Conservation (phyloP, 37 sponge, comb jelly and placozoan species). For the Amphimedon queenslandica region DNA sequence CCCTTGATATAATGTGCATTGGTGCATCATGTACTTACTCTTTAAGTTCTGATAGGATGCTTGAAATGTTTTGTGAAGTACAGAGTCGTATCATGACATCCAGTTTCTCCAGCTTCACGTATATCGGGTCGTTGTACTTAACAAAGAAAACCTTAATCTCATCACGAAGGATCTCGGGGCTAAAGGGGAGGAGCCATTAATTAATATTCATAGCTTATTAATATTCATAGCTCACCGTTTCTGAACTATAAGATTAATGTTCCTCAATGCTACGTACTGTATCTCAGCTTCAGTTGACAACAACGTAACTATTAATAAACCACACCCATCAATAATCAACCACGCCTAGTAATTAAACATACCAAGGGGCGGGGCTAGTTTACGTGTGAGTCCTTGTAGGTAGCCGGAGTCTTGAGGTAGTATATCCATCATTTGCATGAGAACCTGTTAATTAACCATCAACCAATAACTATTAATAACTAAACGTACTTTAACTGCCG, state of each 20-base stretch:
- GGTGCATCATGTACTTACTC: constrained; percentile 87
- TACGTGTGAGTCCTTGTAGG: constrained; percentile 62
- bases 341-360: not conserved
- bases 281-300: constrained; percentile 96
- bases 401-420: constrained; percentile 62
- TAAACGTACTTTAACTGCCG: constrained; percentile 81
- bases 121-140: constrained; percentile 99
- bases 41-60: constrained; percentile 94
- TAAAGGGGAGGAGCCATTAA: constrained; percentile 9
- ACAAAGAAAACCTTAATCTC: constrained; percentile 99
- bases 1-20: too few relatives aligned
- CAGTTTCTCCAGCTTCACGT: constrained; percentile 98
- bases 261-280: constrained; percentile 97
- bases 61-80: constrained; percentile 80
- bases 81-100: constrained; percentile 99
- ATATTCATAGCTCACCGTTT: constrained; percentile 58
- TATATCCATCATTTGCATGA: constrained; percentile 94
- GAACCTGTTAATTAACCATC: too few relatives aligned
- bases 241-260: constrained; percentile 98
- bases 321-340: not conserved
- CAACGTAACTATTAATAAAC: constrained; percentile 71
- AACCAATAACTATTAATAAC: not conserved
- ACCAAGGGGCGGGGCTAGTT: constrained; percentile 96
- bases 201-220: not conserved
- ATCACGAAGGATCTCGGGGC: constrained; percentile 85